A percentile compares a stretch with the other conserved stretches of the same genome.
These are phyloP conservation scores for Epistrophella euchroma DNA, from an alignment of 2,888 invertebrate species.

Conservation along the genomic window DNA sequence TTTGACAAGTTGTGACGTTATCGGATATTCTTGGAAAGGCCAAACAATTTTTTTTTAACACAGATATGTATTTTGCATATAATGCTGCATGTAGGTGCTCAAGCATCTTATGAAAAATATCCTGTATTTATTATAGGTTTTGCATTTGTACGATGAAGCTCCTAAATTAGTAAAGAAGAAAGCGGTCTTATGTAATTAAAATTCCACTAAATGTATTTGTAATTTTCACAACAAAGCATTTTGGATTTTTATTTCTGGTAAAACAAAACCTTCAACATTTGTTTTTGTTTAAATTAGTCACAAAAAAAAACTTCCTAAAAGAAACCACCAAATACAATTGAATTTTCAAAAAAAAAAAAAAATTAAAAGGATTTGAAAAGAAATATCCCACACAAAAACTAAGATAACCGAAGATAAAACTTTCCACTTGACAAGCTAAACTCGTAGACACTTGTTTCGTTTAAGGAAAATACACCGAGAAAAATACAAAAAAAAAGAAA, in stretches of 20 bases:
- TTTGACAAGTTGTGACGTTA: too few relatives aligned
- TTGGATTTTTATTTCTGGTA: background rate
- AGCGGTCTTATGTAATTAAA: background rate
- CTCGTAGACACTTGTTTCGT: constrained; percentile 73
- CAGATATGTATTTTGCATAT: too few relatives aligned
- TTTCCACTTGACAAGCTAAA: constrained; percentile 72
- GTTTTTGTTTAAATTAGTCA: constrained; percentile 24
- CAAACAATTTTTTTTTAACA: too few relatives aligned
- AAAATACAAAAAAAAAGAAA: constrained; percentile 6
- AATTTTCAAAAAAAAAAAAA: constrained; percentile 1
- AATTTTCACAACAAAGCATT: background rate
- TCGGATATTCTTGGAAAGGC: too few relatives aligned
- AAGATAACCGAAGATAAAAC: constrained; percentile 70
- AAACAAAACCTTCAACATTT: constrained; percentile 2
- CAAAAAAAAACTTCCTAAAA: constrained; percentile 1
- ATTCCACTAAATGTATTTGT: constrained; percentile 8
- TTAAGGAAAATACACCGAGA: constrained; percentile 57
- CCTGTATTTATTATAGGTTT: too few relatives aligned
- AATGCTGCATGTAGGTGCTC: too few relatives aligned
- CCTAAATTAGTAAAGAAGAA: too few relatives aligned
- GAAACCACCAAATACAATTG: constrained; percentile 14
- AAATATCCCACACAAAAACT: constrained; percentile 57
- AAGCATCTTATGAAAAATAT: too few relatives aligned
- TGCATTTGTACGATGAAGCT: too few relatives aligned
- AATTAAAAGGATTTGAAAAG: constrained; percentile 26